Conservation (phyloP, 2,797 vertebrate genomes). For the Clarias pachynema region DNA sequence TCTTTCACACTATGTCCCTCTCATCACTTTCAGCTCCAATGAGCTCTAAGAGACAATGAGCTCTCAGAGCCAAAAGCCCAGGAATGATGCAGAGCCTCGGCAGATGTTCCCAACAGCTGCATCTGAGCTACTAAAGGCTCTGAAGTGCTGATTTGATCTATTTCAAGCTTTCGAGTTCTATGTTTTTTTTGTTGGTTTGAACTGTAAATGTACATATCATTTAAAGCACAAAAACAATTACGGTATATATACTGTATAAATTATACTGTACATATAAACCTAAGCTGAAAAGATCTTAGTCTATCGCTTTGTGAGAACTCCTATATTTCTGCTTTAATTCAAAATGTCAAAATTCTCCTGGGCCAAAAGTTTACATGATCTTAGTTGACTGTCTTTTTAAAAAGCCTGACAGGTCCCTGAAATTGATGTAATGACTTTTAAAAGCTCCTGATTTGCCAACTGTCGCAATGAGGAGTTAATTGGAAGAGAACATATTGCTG, state of each 20-base stretch:
- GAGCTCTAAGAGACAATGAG: slow-evolving; percentile 38
- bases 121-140: not conserved
- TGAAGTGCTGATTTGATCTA: not conserved
- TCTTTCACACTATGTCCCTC: slow-evolving; percentile 34
- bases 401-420: not conserved
- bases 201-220: no score
- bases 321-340: not conserved
- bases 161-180: not conserved
- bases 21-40: slow-evolving; percentile 38
- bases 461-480: not conserved
- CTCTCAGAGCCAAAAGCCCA: slow-evolving; percentile 22
- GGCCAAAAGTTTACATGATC: not conserved
- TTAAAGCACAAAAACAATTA: not conserved
- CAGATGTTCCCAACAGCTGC: slow-evolving; percentile 39
- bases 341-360: not conserved
- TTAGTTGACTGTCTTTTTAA: not conserved
- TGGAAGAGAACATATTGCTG: not conserved
- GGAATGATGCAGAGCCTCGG: not conserved
- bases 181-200: not conserved
- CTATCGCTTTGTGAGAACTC: not conserved
- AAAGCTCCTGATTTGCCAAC: not conserved
- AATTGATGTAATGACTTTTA: not conserved
- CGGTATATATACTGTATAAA: no score
- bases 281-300: not conserved
- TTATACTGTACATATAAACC: not conserved